Evolutionary conservation across 2,113 vertebrate species (phyloP).

Genomic region (Pao palembangensis): DNA sequence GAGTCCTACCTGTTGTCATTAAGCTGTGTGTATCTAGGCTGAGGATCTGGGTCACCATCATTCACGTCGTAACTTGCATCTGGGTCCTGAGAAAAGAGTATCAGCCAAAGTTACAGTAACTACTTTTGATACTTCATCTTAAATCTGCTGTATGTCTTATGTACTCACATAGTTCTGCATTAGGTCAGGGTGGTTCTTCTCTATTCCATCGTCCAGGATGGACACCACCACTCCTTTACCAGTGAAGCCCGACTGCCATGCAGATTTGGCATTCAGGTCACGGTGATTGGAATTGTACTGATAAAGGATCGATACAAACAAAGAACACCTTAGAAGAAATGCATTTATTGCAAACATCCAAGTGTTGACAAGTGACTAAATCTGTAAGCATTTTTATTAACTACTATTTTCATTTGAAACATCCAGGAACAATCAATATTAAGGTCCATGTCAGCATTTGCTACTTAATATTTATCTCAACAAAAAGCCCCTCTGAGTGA

Average conservation of each 20-base stretch:
- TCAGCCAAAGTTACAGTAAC: slow-evolving; percentile 5
- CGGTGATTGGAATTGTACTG: slow-evolving; percentile 85
- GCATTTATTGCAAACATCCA: slow-evolving; percentile 10
- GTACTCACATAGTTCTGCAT: slow-evolving; percentile 90
- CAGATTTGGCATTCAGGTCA: slow-evolving; percentile 90
- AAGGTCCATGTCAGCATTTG: neutral
- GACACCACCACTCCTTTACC: slow-evolving; percentile 93
- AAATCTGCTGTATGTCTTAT: neutral
- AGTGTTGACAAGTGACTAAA: slow-evolving; percentile 15
- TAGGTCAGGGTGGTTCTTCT: slow-evolving; percentile 96
- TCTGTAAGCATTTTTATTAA: neutral
- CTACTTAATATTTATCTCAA: slow-evolving; percentile 18
- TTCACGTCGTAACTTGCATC: slow-evolving; percentile 97
- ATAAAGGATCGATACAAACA: slow-evolving; percentile 14
- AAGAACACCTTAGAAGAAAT: slow-evolving; percentile 28
- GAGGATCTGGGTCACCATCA: slow-evolving; percentile 92
- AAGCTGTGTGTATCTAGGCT: slow-evolving; percentile 95
- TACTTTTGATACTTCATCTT: neutral
- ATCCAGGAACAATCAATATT: too few relatives aligned
- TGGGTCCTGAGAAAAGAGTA: slow-evolving; percentile 62
- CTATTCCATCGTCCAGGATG: slow-evolving; percentile 96
- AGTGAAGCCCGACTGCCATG: slow-evolving; percentile 91
- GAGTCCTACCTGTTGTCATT: slow-evolving; percentile 83
- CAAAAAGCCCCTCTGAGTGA: slow-evolving; percentile 1
- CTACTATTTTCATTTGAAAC: too few relatives aligned